Conservation (phyloP, 2,888 invertebrate species). For the Ptilodon capucinus region DNA sequence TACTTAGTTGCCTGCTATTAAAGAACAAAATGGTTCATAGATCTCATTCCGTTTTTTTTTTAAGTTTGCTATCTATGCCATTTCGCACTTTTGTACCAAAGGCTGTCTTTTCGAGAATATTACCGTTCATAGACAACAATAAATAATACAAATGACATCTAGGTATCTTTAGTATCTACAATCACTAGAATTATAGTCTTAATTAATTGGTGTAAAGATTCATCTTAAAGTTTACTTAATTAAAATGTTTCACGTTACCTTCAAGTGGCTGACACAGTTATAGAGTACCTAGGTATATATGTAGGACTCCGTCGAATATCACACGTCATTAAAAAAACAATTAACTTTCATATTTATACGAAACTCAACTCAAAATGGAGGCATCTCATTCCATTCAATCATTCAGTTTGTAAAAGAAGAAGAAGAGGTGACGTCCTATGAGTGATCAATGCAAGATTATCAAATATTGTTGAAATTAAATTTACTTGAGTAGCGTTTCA, state of each 20-base stretch:
- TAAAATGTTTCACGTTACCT: constrained; percentile 43
- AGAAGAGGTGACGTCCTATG: too few species aligned
- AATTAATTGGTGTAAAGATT: constrained; percentile 82
- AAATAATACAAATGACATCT: constrained; percentile 69
- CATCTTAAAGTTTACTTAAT: constrained; percentile 64
- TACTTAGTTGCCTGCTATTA: not conserved
- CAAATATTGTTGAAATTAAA: too few species aligned
- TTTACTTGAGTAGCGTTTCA: too few species aligned
- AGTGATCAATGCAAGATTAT: too few species aligned
- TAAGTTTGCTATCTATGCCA: not conserved
- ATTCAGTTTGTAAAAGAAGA: too few species aligned
- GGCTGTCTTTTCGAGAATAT: constrained; percentile 16
- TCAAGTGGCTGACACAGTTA: constrained; percentile 33
- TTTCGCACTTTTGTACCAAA: constrained; percentile 8
- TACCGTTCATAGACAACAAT: constrained; percentile 52
- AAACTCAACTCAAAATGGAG: too few species aligned
- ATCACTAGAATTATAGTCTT: constrained; percentile 69
- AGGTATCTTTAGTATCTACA: constrained; percentile 62
- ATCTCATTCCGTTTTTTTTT: too few species aligned
- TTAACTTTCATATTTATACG: too few species aligned
- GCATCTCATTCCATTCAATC: too few species aligned
- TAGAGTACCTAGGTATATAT: constrained; percentile 39
- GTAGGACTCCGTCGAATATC: constrained; percentile 40
- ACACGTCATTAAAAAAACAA: too few species aligned
- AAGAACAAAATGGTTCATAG: not conserved